These are phyloP conservation scores for Lasioglossum lativentre DNA, from an alignment of 2,888 invertebrate genomes.

Conservation along the genomic window DNA sequence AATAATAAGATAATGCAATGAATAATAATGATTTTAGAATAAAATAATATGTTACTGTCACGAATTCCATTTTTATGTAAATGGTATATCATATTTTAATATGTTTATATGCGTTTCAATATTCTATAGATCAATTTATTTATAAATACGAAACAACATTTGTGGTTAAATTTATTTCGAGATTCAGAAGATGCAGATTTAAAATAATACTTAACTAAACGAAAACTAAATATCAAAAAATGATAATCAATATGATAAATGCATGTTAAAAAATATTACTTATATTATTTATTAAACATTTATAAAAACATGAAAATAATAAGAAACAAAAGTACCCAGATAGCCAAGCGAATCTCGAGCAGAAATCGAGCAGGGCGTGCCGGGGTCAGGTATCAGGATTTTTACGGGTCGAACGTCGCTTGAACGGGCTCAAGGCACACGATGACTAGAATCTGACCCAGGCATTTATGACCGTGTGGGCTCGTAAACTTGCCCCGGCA, in stretches of 20 bases:
- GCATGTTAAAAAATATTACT: neutral
- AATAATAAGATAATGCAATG: neutral
- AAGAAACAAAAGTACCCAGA: slow-evolving; percentile 28
- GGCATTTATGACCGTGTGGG: too few relatives aligned
- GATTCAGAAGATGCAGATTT: neutral
- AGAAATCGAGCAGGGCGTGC: too few relatives aligned
- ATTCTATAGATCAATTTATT: neutral
- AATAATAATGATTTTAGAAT: neutral
- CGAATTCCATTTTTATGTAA: neutral
- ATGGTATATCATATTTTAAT: neutral
- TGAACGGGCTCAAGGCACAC: too few relatives aligned
- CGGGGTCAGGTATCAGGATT: too few relatives aligned
- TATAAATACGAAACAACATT: neutral
- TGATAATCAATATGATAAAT: neutral
- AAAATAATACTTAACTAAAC: neutral
- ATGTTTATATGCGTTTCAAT: too few relatives aligned
- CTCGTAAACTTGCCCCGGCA: too few relatives aligned
- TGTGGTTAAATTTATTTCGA: neutral
- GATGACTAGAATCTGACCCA: too few relatives aligned
- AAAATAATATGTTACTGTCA: neutral
- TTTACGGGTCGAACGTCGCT: too few relatives aligned
- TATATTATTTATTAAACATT: slow-evolving; percentile 44
- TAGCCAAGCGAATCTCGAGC: too few relatives aligned
- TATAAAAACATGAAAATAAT: slow-evolving; percentile 44
- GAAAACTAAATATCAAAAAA: neutral